phyloP scores from a whole-genome alignment of 2,113 vertebrate species.

The Dendrocopos noguchii region DNA sequence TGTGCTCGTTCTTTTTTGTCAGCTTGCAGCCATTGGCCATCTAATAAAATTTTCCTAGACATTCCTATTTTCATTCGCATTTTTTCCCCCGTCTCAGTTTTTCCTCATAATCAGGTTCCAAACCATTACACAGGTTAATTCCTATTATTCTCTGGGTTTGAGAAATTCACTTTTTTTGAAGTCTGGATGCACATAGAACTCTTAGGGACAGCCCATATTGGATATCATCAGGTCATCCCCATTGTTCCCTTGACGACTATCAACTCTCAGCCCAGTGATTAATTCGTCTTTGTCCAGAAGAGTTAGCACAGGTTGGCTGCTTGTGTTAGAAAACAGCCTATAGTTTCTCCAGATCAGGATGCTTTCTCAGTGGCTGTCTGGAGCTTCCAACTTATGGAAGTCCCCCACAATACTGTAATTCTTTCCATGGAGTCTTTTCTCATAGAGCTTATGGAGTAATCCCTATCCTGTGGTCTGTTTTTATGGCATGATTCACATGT shows the following conservation, averaged over 20 bases:
- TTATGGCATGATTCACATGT: slow-evolving; percentile 5
- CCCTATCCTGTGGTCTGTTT: background rate
- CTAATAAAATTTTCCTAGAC: background rate
- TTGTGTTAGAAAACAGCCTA: background rate
- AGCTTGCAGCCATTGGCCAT: background rate
- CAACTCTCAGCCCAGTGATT: background rate
- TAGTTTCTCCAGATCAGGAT: background rate
- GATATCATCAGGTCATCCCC: background rate
- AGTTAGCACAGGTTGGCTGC: background rate
- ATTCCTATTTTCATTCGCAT: background rate
- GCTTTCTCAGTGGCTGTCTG: background rate
- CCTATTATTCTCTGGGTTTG: background rate
- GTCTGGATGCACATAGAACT: background rate
- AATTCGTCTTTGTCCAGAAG: slow-evolving; percentile 25
- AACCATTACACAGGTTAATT: background rate
- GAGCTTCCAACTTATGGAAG: background rate
- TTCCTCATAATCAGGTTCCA: background rate
- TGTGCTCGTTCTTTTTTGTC: background rate
- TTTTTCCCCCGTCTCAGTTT: background rate
- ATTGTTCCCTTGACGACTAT: background rate
- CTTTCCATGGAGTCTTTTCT: background rate
- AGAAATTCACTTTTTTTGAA: background rate
- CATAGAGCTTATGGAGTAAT: background rate
- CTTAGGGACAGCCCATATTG: background rate
- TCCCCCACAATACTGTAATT: background rate